phyloP scores from a whole-genome alignment of 35 echinoderm and acorn worm species.

The Ophioderma brevispina region DNA sequence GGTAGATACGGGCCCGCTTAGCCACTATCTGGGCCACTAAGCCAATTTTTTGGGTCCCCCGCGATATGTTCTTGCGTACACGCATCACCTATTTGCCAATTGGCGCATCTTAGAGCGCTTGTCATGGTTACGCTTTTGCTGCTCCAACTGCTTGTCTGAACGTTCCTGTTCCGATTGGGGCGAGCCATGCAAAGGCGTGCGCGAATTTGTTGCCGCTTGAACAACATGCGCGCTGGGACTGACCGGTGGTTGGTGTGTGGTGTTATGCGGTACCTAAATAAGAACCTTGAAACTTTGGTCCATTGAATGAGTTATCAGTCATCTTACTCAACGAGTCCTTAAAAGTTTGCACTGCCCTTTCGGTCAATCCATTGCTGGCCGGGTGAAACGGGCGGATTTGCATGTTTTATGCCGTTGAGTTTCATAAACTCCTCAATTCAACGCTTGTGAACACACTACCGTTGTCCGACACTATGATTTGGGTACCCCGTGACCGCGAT shows the following conservation, averaged over 20 bases:
- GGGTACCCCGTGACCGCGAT: constrained; percentile 72
- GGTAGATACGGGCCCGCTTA: constrained; percentile 35
- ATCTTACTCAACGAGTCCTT: constrained; percentile 32
- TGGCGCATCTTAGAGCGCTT: background rate
- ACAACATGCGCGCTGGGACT: constrained; percentile 43
- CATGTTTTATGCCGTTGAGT: constrained; percentile 66
- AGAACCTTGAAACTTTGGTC: constrained; percentile 66
- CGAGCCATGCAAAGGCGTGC: background rate
- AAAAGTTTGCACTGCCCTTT: constrained; percentile 62
- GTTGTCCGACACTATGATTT: constrained; percentile 72
- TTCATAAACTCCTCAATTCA: constrained; percentile 63
- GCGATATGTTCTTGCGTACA: constrained; percentile 37
- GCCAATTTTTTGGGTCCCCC: constrained; percentile 6
- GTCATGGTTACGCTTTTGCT: constrained; percentile 38
- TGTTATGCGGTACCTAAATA: constrained; percentile 40
- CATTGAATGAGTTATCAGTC: constrained; percentile 34
- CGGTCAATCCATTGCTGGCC: constrained; percentile 44
- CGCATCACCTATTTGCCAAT: constrained; percentile 44
- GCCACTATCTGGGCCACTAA: constrained; percentile 20
- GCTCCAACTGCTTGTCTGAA: constrained; percentile 7
- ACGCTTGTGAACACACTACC: constrained; percentile 51
- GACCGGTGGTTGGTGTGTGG: constrained; percentile 70
- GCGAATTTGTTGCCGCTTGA: constrained; percentile 18
- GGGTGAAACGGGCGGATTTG: constrained; percentile 37
- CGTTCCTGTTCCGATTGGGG: constrained; percentile 12